These are phyloP conservation scores for Chanos chanos DNA, from an alignment of 2,797 vertebrate genomes.

Conservation along the genomic window DNA sequence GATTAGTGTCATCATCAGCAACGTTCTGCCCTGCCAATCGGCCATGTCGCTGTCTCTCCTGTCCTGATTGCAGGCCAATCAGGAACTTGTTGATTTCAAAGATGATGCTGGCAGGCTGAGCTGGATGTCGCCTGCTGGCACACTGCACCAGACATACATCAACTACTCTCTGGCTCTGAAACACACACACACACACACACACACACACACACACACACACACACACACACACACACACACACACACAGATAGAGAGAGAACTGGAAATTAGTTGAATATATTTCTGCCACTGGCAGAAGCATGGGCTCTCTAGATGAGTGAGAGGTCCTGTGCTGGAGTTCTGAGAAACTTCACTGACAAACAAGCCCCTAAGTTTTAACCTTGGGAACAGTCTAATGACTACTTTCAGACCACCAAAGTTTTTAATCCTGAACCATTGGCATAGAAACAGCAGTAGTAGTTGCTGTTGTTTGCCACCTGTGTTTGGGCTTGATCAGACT, in stretches of 20 bases:
- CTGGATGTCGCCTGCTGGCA: constrained; percentile 69
- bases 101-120: constrained; percentile 76
- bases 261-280: background rate
- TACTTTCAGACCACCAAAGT: too few species aligned
- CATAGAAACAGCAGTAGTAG: too few species aligned
- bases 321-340: too few species aligned
- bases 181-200: constrained; percentile 14
- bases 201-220: constrained; percentile 14
- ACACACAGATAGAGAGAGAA: background rate
- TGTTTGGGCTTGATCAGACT: constrained; percentile 68
- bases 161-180: constrained; percentile 74
- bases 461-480: too few species aligned
- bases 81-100: constrained; percentile 97
- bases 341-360: too few species aligned
- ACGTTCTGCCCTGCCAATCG: constrained; percentile 62
- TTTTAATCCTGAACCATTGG: too few species aligned
- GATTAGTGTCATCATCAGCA: constrained; percentile 91
- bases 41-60: constrained; percentile 75
- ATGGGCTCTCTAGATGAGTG: too few species aligned
- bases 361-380: too few species aligned
- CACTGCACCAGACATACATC: constrained; percentile 90
- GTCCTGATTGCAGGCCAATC: constrained; percentile 87
- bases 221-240: background rate
- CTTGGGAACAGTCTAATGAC: too few species aligned
- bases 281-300: too few species aligned